Percentiles rank a stretch among this genome's conserved stretches.
phyloP scores from a whole-genome alignment of 2,113 vertebrate genomes.

The Amazona guildingii region DNA sequence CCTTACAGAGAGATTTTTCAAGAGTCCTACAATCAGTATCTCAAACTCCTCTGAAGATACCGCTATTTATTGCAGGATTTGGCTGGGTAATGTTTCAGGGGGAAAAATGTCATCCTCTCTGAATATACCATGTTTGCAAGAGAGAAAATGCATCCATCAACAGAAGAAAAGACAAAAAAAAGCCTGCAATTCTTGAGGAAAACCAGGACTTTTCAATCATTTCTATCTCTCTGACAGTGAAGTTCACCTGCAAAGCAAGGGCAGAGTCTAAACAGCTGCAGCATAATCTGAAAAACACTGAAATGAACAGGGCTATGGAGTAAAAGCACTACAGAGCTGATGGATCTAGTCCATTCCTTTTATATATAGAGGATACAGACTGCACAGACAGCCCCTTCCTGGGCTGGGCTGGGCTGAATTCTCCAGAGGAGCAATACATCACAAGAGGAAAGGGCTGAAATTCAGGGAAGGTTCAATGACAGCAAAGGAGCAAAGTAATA shows the following conservation, averaged over 20 bases:
- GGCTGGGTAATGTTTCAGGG: conserved; percentile 36
- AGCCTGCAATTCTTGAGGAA: neutral
- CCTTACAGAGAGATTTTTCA: conserved; percentile 47
- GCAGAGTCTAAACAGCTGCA: conserved; percentile 24
- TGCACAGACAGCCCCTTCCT: neutral
- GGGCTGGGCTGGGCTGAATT: conserved; percentile 4
- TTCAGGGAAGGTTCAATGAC: neutral
- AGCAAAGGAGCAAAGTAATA: neutral
- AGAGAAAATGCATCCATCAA: conserved; percentile 6
- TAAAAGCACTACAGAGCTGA: conserved; percentile 1
- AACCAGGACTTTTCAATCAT: conserved; percentile 20
- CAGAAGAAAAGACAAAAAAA: conserved; percentile 34
- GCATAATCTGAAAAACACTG: conserved; percentile 43
- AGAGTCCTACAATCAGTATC: conserved; percentile 54
- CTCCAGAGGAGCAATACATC: neutral
- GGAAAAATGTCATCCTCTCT: conserved; percentile 39
- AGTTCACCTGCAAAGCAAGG: conserved; percentile 21
- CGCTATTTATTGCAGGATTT: conserved; percentile 43
- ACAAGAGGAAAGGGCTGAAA: neutral
- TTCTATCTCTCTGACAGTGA: conserved; percentile 19
- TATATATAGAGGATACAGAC: neutral
- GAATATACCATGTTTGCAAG: conserved; percentile 29
- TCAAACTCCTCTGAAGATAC: conserved; percentile 25
- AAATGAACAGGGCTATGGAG: neutral
- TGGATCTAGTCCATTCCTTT: conserved; percentile 15